Base-by-base conservation (phyloP, 2,113 vertebrate genomes). In the Larimichthys polyactis region DNA sequence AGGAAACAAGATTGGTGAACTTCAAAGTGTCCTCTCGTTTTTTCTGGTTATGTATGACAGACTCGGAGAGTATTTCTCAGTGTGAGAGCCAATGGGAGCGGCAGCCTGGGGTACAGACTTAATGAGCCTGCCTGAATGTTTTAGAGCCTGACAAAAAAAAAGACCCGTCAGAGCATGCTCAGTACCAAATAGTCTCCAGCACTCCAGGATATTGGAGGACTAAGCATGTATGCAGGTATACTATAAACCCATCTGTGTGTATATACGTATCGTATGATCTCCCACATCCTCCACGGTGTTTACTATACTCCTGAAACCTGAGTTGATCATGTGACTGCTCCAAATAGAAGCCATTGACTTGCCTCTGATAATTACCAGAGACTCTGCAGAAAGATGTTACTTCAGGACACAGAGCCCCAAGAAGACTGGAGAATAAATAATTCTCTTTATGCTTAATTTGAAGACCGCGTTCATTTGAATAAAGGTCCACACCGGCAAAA, bases 101-200 rank as follows among this genome's bases (percentile, higher is more conserved):
- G 88, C 91, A 85, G 92, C 90, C 87, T 70, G 84, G 83, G 88
- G 91, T 91, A 83, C 48, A 20, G 84, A 89, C 85, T 90, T 93
- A 93, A 94, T 93, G 91, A 94, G 91, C 83, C 85, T 83, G 91
- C 62, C 90, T 87, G 81, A 90, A 91, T 91, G 87, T 92, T 94
- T 92, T 75, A 90, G 81, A 85, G 87, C 55, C 68, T 81, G 82
- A 84, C 67, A 83, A 77, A 85, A 86, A 85, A 83, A 60, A 27
- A 27, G 40, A 75, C 44, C 48, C 67, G 74, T 79, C 64, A 60
- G 77, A 89, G 82, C 84, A 82, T 83, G 77, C 83, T 92, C 81
- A 59, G 74, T 73, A 79, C 80, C 52, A 84, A 67, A 84, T 54
- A 77, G 46, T 75, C 71, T 29, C 62, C 70, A 79, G 64, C 40